These are phyloP conservation scores for Drosophila colorata DNA, from an alignment of 2,888 invertebrate genomes.

Conservation along the genomic window DNA sequence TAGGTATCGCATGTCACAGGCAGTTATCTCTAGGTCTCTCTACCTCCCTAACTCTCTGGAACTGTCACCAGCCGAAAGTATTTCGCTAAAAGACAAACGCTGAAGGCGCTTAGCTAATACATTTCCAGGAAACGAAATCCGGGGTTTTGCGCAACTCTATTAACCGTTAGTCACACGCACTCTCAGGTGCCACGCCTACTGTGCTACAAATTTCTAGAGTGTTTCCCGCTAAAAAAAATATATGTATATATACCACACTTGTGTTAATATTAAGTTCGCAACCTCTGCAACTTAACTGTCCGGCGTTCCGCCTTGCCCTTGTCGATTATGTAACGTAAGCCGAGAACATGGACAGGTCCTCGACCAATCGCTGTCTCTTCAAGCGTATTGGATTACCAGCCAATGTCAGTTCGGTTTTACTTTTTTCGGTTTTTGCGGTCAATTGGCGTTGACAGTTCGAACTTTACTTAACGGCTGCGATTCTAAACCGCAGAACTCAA, in stretches of 20 bases:
- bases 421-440: conserved; percentile 64
- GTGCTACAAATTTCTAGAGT: conserved; percentile 14
- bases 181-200: conserved; percentile 71
- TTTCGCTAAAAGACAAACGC: conserved; percentile 53
- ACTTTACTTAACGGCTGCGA: conserved; percentile 73
- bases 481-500: conserved; percentile 15
- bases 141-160: conserved; percentile 60
- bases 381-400: conserved; percentile 64
- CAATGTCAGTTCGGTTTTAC: conserved; percentile 55
- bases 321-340: conserved; percentile 74
- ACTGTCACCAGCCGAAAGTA: conserved; percentile 61
- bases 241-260: conserved; percentile 52
- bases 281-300: conserved; percentile 49
- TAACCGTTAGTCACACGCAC: conserved; percentile 64
- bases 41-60: conserved; percentile 19
- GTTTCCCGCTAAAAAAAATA: conserved; percentile 66
- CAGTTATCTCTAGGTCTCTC: conserved; percentile 39
- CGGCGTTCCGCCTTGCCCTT: conserved; percentile 35
- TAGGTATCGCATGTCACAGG: conserved; percentile 66
- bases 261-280: conserved; percentile 64
- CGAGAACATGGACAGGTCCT: conserved; percentile 38
- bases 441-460: conserved; percentile 57
- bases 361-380: conserved; percentile 62
- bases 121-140: conserved; percentile 60
- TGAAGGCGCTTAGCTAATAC: conserved; percentile 54